Evolutionary conservation across 64 coral and sea anemone species (phyloP).

Genomic region (Montipora sp.): DNA sequence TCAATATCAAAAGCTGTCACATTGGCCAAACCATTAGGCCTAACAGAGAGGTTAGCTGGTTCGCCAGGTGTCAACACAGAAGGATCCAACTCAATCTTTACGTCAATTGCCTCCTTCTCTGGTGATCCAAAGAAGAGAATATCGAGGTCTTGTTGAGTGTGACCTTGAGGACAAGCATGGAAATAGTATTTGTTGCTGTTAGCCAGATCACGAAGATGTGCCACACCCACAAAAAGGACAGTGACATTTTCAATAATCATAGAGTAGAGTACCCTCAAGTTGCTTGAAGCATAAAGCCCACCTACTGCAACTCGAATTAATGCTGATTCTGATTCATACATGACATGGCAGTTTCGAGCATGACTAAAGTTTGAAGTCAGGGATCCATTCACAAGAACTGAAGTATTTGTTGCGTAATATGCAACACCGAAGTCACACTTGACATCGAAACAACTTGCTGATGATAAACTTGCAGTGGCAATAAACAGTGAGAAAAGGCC

Average conservation of each 20-base stretch:
- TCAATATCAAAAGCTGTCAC: conserved; percentile 80
- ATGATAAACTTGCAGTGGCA: not conserved
- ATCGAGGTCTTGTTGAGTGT: conserved; percentile 26
- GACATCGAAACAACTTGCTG: conserved; percentile 6
- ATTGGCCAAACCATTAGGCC: conserved; percentile 52
- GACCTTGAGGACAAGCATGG: conserved; percentile 63
- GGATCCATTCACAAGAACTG: not conserved
- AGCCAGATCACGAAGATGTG: conserved; percentile 31
- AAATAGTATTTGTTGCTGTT: conserved; percentile 56
- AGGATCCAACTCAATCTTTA: conserved; percentile 72
- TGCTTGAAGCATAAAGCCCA: conserved; percentile 33
- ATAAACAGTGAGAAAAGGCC: not conserved
- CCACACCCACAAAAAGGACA: conserved; percentile 75
- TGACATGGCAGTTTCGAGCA: conserved; percentile 60
- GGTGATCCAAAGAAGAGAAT: conserved; percentile 76
- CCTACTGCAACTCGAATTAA: conserved; percentile 65
- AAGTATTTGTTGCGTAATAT: not conserved
- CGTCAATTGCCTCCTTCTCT: conserved; percentile 61
- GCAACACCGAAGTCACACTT: conserved; percentile 31
- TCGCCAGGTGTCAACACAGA: conserved; percentile 14
- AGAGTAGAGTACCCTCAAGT: conserved; percentile 65
- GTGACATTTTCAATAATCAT: conserved; percentile 68
- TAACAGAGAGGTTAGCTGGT: conserved; percentile 13
- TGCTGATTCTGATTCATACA: conserved; percentile 5
- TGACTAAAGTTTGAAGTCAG: conserved; percentile 55